phyloP scores from a whole-genome alignment of 2,888 invertebrate species.

The Pseudanteris insignis region DNA sequence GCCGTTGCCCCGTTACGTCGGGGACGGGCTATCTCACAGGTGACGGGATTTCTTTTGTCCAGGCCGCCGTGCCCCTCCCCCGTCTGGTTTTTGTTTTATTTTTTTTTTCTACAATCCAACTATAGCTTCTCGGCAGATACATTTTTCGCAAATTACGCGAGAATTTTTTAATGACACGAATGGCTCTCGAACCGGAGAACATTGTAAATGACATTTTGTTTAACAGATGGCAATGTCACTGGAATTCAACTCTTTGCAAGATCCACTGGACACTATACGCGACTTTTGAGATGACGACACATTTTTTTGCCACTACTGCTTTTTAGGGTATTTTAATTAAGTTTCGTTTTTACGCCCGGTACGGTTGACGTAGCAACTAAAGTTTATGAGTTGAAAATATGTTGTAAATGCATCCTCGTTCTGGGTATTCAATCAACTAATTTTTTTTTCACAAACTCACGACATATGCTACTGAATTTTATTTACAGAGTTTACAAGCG shows the following conservation, averaged over 20 bases:
- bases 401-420: too few relatives aligned
- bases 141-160: constrained; percentile 7
- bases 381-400: too few relatives aligned
- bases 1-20: constrained; percentile 34
- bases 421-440: too few relatives aligned
- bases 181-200: constrained; percentile 4
- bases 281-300: constrained; percentile 10
- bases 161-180: constrained; percentile 31
- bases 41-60: too few relatives aligned
- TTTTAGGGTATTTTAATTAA: constrained; percentile 27
- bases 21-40: constrained; percentile 20
- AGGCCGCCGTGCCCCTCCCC: constrained; percentile 4
- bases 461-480: too few relatives aligned
- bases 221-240: constrained; percentile 7
- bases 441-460: too few relatives aligned
- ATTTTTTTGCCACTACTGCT: constrained; percentile 1
- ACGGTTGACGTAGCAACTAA: too few relatives aligned
- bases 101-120: neutral
- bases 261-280: neutral
- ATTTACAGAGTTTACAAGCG: too few relatives aligned
- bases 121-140: neutral
- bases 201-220: constrained; percentile 26
- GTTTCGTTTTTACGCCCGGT: constrained; percentile 11
- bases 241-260: constrained; percentile 18
- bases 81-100: neutral